phyloP scores from a whole-genome alignment of 2,797 vertebrate genomes.

The Molossus molossus region DNA sequence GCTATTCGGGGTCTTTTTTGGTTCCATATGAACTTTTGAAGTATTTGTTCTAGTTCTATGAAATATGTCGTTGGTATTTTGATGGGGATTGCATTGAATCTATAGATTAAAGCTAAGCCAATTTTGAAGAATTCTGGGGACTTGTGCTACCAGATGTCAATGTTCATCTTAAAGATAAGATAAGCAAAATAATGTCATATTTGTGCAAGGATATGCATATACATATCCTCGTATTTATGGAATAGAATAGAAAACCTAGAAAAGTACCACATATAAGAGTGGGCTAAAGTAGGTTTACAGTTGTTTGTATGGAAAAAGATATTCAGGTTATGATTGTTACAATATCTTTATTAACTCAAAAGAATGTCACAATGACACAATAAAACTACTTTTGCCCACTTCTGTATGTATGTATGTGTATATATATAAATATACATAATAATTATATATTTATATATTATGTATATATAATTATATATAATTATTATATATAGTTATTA shows the following conservation, averaged over 20 bases:
- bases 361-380: background rate
- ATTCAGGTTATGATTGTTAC: background rate
- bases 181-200: constrained; percentile 26
- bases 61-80: too few species aligned
- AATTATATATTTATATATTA: background rate
- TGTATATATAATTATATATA: too few species aligned
- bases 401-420: too few species aligned
- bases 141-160: background rate
- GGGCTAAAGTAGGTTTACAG: background rate
- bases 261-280: background rate
- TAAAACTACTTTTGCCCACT: background rate
- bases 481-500: too few species aligned
- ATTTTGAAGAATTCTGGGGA: background rate
- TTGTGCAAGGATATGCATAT: background rate
- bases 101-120: constrained; percentile 7
- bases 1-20: too few species aligned
- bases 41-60: too few species aligned
- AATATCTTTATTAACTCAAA: background rate
- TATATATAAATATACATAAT: too few species aligned
- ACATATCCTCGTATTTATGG: background rate
- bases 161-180: background rate
- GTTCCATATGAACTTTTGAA: too few species aligned
- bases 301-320: background rate
- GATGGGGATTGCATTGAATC: too few species aligned
- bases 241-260: background rate